Conservation (phyloP, 2,888 invertebrate genomes). For the Chymomyza fuscimana region DNA sequence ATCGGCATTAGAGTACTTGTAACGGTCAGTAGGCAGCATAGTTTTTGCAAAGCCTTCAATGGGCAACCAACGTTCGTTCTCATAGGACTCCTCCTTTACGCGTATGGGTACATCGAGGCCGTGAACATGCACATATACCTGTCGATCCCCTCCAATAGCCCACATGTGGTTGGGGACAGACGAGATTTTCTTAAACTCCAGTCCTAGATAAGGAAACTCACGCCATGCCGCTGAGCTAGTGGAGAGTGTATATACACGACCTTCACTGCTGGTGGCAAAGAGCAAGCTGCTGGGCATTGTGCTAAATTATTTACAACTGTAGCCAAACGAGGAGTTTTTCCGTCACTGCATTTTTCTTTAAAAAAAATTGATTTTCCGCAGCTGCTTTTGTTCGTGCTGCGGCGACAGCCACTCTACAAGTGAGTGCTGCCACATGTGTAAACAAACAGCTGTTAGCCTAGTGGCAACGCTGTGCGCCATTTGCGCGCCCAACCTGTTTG, state of each 20-base stretch:
- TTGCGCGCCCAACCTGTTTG: neutral
- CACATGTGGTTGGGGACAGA: slow-evolving; percentile 92
- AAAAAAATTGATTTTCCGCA: slow-evolving; percentile 43
- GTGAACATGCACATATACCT: slow-evolving; percentile 94
- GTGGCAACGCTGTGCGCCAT: neutral
- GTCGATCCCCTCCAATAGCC: slow-evolving; percentile 96
- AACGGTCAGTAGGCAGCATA: slow-evolving; percentile 92
- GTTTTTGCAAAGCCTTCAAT: slow-evolving; percentile 91
- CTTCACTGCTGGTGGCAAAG: slow-evolving; percentile 93
- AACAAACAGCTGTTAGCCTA: neutral
- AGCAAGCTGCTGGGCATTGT: slow-evolving; percentile 86
- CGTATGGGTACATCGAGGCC: slow-evolving; percentile 94
- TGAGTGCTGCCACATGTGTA: neutral
- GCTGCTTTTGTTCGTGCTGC: neutral
- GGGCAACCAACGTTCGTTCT: slow-evolving; percentile 96
- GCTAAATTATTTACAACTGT: neutral
- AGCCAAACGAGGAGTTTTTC: neutral
- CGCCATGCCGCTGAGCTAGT: slow-evolving; percentile 91
- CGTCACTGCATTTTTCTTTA: slow-evolving; percentile 36
- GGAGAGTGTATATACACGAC: slow-evolving; percentile 91
- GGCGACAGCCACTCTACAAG: neutral
- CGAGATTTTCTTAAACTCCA: slow-evolving; percentile 93
- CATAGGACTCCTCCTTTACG: slow-evolving; percentile 93
- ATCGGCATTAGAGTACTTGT: slow-evolving; percentile 91
- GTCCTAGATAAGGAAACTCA: slow-evolving; percentile 89